Percentiles rank a stretch among this genome's conserved stretches.
Evolutionary conservation across 92 coral and sea anemone species (phyloP).

Genomic region (Nematostella vectensis): DNA sequence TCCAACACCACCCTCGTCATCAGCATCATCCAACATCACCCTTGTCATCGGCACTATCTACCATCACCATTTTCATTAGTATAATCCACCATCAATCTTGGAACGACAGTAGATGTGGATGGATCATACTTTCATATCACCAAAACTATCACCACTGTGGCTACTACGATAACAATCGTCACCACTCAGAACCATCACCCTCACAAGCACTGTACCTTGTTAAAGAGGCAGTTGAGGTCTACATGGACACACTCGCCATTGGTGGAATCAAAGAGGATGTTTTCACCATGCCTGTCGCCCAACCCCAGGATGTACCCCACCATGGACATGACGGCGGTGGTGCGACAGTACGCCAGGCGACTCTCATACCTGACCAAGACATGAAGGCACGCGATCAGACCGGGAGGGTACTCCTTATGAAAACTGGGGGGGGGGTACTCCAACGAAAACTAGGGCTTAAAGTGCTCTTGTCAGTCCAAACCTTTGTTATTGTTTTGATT

Average conservation of each 20-base stretch:
- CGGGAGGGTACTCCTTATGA: not conserved
- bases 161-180: too few relatives aligned
- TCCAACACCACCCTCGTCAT: too few relatives aligned
- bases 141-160: too few relatives aligned
- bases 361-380: constrained; percentile 65
- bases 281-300: constrained; percentile 98
- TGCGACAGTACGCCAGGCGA: constrained; percentile 93
- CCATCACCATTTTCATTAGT: too few relatives aligned
- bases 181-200: too few relatives aligned
- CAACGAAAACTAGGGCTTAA: not conserved
- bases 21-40: too few relatives aligned
- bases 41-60: too few relatives aligned
- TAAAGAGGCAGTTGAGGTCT: constrained; percentile 90
- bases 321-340: constrained; percentile 98
- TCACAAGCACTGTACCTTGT: constrained; percentile 71
- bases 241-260: constrained; percentile 96
- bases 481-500: too few relatives aligned
- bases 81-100: too few relatives aligned
- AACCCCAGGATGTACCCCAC: constrained; percentile 96
- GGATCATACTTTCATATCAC: too few relatives aligned
- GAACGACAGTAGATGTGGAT: too few relatives aligned
- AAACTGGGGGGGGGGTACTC: not conserved
- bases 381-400: not conserved
- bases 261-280: constrained; percentile 86
- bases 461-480: too few relatives aligned